Base-by-base conservation (phyloP, 2,797 vertebrate species). In the Petrocephalus schoutedeni region DNA sequence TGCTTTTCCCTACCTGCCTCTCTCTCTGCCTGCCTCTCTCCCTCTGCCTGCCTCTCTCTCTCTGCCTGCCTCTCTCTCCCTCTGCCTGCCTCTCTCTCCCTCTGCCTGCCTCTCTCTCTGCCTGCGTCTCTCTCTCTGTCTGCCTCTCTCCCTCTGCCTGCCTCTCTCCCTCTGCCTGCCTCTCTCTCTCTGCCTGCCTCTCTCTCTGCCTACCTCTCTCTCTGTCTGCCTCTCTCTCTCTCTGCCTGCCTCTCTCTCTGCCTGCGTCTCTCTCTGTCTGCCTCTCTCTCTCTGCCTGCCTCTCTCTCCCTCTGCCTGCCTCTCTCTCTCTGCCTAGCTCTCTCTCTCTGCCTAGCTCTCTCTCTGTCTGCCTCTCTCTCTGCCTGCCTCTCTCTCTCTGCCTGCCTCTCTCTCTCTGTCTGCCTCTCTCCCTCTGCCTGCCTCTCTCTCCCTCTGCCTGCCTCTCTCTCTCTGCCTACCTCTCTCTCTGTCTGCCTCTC, bases 141-240 rank as follows among this genome's bases (percentile, higher is more conserved):
- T 87, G 28, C 86, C 45, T 57, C 14, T 80, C 67, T 82, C n/a
- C 23, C 10, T 32, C 86, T 77, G 36, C 61, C 85, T 87, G 28
- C 86, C 45, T 57, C 14, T 80, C 67, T 82, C n/a, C 23, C 10
- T 54, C 82, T 83, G 84, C 45, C 23, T 83, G 4, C 51, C 4
- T 4, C 4, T 53, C 9, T 53, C 51, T 9, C 51, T 3, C 8
- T 53, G 85, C 87, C 89, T 93, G 91, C 91, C 93, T 91, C 90
- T 92, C 92, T 92, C 91, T 90, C 91, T 92, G 93, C 93, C 92
- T n/a, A n/a, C n/a, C 9, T 53, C 51, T 9, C 14, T 23, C n/a
- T 77, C 23, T 71, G 2, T 12, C 64, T 32, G 77, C n/a, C 51
- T 12, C 16, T 58, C 14, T 61, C 54, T 56, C 56, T 57, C 14